Conservation (phyloP, 2,888 invertebrate species). For the Macrophya alboannulata region DNA sequence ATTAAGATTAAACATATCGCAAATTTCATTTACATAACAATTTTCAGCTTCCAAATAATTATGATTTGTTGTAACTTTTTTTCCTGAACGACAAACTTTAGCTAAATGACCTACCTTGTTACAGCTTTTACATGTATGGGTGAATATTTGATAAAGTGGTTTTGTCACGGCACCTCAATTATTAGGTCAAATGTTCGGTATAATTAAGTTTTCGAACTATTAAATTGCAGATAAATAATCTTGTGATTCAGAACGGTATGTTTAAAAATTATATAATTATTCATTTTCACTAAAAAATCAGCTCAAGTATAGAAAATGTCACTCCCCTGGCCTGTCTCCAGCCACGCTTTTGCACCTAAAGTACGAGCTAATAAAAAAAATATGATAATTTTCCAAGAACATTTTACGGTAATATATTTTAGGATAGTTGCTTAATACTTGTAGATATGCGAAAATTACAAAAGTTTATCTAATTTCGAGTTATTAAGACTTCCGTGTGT, state of each 20-base stretch:
- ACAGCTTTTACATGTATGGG: not conserved
- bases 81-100: not conserved
- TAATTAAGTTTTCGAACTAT: no score
- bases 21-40: not conserved
- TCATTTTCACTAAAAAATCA: no score
- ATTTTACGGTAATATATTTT: no score
- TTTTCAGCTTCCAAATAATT: not conserved
- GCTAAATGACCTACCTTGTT: not conserved
- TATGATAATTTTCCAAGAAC: no score
- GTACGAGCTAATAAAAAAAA: no score
- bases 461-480: not conserved
- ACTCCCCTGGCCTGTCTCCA: no score
- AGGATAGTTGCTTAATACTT: not conserved
- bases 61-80: not conserved
- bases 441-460: not conserved
- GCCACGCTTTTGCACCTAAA: no score
- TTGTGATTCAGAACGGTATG: no score
- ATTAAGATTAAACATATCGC: not conserved
- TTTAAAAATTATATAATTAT: no score
- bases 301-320: no score
- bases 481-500: not conserved
- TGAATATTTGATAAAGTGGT: not conserved
- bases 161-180: not conserved
- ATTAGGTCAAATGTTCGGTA: no score
- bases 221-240: no score